Conservation (phyloP, 2,113 vertebrate species). For the Mystacornis crossleyi region DNA sequence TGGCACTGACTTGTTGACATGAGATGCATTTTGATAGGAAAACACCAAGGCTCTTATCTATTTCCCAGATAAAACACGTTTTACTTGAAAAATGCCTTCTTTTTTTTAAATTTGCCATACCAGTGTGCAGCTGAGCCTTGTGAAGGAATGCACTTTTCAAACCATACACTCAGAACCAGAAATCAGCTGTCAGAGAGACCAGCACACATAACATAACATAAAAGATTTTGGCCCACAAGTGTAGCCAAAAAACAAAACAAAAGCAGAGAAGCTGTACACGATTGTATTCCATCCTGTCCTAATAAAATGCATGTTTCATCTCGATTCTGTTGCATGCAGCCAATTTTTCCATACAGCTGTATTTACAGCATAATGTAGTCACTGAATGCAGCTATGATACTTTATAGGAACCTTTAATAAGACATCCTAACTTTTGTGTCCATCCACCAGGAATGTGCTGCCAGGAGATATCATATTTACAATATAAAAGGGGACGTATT, state of each 20-base stretch:
- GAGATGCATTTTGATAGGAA: not conserved
- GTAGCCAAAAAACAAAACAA: not conserved
- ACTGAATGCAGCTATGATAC: not conserved
- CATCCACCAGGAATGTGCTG: conserved; percentile 59
- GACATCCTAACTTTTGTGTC: conserved; percentile 56
- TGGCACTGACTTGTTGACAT: not conserved
- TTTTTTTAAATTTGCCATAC: not conserved
- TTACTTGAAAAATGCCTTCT: not conserved
- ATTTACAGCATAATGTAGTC: not conserved
- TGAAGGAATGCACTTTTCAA: not conserved
- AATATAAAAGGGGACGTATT: conserved; percentile 75
- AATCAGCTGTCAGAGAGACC: not conserved
- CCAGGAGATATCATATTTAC: conserved; percentile 83
- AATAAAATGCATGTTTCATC: not conserved
- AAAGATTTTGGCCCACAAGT: not conserved
- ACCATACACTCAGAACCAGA: not conserved
- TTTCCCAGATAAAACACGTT: not conserved
- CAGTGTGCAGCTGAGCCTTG: not conserved
- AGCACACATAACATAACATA: accelerated
- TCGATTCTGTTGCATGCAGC: not conserved
- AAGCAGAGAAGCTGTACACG: not conserved
- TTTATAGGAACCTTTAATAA: conserved; percentile 30
- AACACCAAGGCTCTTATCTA: not conserved
- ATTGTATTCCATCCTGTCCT: not conserved
- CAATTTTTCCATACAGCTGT: conserved; percentile 6